Base-by-base conservation (phyloP, 2,113 vertebrate species). In the Podilymbus podiceps region DNA sequence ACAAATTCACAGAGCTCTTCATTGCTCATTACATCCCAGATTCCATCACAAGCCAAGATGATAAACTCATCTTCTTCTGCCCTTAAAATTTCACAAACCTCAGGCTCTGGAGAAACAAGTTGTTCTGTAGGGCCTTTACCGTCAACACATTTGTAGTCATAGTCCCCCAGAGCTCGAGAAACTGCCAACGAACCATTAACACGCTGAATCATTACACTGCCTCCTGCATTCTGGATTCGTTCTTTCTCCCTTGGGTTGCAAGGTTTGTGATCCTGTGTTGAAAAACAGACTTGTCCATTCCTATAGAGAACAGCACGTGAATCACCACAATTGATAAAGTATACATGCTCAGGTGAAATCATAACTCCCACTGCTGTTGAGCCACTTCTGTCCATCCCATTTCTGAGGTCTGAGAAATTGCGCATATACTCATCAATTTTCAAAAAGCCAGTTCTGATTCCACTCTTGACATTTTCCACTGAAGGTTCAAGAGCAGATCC, bases 1-100 rank as follows among this genome's bases (percentile, higher is more conserved):
- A 99, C 99, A 98, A 99, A 99, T 96, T 99, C 99, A 95, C 99
- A 99, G 97, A 99, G 99, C 98, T 99, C 99, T 98, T 99, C 99
- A 38, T 99, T 99, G 98, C 99, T 99, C 99, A 99, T 99, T 97
- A 99, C 99, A 97, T 99, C 99, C 99, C 99, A 99, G 98, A 99
- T 99, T 78, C 99, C 99, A 93, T 99, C 99, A 94, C 99, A 99
- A 56, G 99, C 99, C 97, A 99, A 98, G 95, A 99, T 98, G 87
- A 99, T 98, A 97, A 99, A 99, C 87, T 99, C 99, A 96, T 99
- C 99, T 96, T 99, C 99, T 86, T 99, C 98, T 74, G 98, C 98
- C 93, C 99, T 99, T 93, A 98, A 91, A 96, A 99, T 98, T 97
- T 99, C 99, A 91, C 98, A 99, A 93, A 99, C 99, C 94, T 99